Conservation (phyloP, 2,113 vertebrate species). For the Aptenodytes forsteri region DNA sequence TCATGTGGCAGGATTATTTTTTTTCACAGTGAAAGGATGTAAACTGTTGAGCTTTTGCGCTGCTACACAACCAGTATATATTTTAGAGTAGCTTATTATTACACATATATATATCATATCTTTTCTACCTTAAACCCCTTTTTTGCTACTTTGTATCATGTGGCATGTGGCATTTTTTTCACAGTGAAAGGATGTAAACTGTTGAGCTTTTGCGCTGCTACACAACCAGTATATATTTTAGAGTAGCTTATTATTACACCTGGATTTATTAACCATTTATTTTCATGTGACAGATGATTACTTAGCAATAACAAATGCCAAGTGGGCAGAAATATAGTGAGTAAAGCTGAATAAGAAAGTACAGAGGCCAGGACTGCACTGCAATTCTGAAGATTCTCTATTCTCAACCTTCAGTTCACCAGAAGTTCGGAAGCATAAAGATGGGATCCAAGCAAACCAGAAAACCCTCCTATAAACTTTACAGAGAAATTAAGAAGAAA, state of each 20-base stretch:
- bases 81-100: background rate
- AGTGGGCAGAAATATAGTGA: background rate
- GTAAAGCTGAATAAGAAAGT: background rate
- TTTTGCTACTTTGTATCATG: background rate
- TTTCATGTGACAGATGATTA: conserved; percentile 18
- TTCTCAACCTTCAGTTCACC: background rate
- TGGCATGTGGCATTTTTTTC: background rate
- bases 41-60: background rate
- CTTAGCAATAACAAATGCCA: background rate
- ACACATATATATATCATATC: background rate
- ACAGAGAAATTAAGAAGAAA: too few relatives aligned
- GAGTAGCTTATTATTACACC: background rate
- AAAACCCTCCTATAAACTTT: too few relatives aligned
- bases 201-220: background rate
- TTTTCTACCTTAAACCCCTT: background rate
- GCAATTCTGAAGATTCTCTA: background rate
- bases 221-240: background rate
- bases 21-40: background rate
- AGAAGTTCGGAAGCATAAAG: too few relatives aligned
- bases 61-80: background rate
- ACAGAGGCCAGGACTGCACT: background rate
- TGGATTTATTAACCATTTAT: background rate
- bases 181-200: background rate
- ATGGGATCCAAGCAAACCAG: too few relatives aligned
- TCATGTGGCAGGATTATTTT: background rate